phyloP scores from a whole-genome alignment of 2,113 vertebrate genomes.

The Taurulus bubalis region DNA sequence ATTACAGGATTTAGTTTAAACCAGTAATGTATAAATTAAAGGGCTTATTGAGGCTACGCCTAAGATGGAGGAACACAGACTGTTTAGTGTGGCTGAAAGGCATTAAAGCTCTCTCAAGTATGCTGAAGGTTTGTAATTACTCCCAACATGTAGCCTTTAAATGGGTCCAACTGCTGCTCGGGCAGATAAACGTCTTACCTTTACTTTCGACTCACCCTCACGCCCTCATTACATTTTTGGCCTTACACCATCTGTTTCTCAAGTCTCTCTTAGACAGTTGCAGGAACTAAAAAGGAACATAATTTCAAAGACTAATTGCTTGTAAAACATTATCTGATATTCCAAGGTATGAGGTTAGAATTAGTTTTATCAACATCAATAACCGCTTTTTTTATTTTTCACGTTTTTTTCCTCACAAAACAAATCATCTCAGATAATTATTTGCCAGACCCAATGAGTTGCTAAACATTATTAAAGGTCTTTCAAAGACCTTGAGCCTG shows the following conservation, averaged over 20 bases:
- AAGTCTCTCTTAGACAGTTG: neutral
- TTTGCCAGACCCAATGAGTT: conserved; percentile 44
- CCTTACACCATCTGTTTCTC: conserved; percentile 21
- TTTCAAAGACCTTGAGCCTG: conserved; percentile 49
- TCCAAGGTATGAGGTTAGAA: conserved; percentile 4
- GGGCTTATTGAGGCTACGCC: conserved; percentile 32
- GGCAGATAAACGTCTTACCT: conserved; percentile 17
- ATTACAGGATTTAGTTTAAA: conserved; percentile 7
- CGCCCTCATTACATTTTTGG: neutral
- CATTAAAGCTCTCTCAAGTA: conserved; percentile 30
- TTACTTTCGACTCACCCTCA: conserved; percentile 8
- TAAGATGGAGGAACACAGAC: neutral
- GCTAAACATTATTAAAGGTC: conserved; percentile 51
- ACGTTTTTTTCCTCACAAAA: neutral
- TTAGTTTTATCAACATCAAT: conserved; percentile 29
- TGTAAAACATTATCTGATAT: conserved; percentile 23
- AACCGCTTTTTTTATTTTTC: conserved; percentile 32
- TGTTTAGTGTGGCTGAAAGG: conserved; percentile 12
- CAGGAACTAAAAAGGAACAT: neutral
- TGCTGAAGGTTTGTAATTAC: conserved; percentile 30
- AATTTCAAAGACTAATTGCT: neutral
- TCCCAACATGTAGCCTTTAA: conserved; percentile 4
- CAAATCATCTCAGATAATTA: conserved; percentile 39
- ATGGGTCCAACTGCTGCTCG: conserved; percentile 5
- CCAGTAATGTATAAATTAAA: conserved; percentile 28